phyloP scores from a whole-genome alignment of 2,888 invertebrate genomes.

The Xylota segnis region DNA sequence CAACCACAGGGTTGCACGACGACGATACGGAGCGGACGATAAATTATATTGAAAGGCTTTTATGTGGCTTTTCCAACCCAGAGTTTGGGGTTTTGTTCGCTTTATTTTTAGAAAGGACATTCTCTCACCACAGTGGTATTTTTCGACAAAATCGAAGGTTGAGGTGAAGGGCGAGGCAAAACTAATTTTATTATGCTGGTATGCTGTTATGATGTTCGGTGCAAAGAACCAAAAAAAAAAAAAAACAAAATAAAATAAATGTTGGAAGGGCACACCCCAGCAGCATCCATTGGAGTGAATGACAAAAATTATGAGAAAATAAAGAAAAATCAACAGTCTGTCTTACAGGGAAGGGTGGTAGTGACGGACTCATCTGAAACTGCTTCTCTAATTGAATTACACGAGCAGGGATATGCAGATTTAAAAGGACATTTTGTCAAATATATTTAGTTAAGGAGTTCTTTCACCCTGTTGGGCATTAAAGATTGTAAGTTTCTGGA shows the following conservation, averaged over 20 bases:
- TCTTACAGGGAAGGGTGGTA: neutral
- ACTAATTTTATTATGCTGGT: constrained; percentile 68
- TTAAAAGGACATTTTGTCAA: too few relatives aligned
- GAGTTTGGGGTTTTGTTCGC: constrained; percentile 43
- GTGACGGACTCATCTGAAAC: too few relatives aligned
- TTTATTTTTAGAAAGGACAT: constrained; percentile 47
- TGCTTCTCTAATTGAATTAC: too few relatives aligned
- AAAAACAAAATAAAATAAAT: too few relatives aligned
- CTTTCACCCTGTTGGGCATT: too few relatives aligned
- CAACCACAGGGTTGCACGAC: constrained; percentile 45
- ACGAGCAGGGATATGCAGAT: too few relatives aligned
- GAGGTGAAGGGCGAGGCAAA: constrained; percentile 21
- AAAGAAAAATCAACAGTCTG: constrained; percentile 34
- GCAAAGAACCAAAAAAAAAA: constrained; percentile 12
- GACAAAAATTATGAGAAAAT: constrained; percentile 57
- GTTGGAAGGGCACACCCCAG: neutral
- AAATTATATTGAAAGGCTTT: constrained; percentile 75
- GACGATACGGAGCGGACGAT: constrained; percentile 40
- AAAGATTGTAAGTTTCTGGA: too few relatives aligned
- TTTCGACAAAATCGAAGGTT: constrained; percentile 30
- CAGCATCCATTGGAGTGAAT: constrained; percentile 41
- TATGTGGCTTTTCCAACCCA: constrained; percentile 69
- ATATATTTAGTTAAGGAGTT: too few relatives aligned
- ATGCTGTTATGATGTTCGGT: constrained; percentile 44
- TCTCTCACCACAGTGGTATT: constrained; percentile 27